These are phyloP conservation scores for Amphipoea lucens DNA, from an alignment of 2,888 invertebrate genomes.

Conservation along the genomic window DNA sequence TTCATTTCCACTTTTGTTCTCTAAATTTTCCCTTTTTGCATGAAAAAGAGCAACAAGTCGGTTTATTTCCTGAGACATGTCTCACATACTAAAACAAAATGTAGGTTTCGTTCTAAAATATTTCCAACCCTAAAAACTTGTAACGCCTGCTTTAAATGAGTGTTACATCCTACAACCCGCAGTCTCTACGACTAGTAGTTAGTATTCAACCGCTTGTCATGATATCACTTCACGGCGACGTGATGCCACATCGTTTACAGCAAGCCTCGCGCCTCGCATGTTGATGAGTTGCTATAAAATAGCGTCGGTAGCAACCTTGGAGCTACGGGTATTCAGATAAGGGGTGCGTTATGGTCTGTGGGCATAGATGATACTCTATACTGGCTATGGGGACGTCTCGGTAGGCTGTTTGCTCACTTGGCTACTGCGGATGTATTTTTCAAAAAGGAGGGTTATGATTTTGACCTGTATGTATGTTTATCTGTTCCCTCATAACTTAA, in stretches of 20 bases:
- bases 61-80: background rate
- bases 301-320: slow-evolving; percentile 26
- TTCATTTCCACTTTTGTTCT: background rate
- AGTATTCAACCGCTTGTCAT: slow-evolving; percentile 58
- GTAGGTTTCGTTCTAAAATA: background rate
- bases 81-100: background rate
- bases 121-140: background rate
- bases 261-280: slow-evolving; percentile 54
- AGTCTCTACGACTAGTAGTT: slow-evolving; percentile 32
- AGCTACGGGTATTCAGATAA: slow-evolving; percentile 32
- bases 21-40: background rate
- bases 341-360: background rate
- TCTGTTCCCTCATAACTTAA: too few species aligned
- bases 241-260: slow-evolving; percentile 54
- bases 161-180: background rate
- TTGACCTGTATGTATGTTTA: too few species aligned
- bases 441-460: too few species aligned
- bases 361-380: background rate
- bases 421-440: background rate
- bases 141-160: slow-evolving; percentile 24
- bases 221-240: slow-evolving; percentile 59
- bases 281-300: slow-evolving; percentile 50
- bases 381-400: background rate
- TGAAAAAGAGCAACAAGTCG: slow-evolving; percentile 1
- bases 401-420: slow-evolving; percentile 1